Evolutionary conservation across 2,888 invertebrate genomes (phyloP), one percentile per base, ranked within the genome.

Genomic region (Brachyopa scutellaris): DNA sequence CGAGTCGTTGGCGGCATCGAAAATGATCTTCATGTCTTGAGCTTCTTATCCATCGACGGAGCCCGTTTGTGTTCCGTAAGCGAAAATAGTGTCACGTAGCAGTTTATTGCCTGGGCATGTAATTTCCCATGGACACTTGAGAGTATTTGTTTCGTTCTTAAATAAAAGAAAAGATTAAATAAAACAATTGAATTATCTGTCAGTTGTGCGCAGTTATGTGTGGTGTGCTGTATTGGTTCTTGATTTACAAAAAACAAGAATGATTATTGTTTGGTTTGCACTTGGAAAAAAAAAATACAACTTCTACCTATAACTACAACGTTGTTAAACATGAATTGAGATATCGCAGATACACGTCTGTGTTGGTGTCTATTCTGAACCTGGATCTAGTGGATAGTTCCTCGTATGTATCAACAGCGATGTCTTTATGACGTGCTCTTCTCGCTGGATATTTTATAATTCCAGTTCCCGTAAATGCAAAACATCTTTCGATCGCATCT

Each of bases 71-170:
- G 53, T 62, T 70, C 72, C 57, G 66, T 51, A 72, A 64, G 11
- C 64, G 38, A 72, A 72, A 72, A 66, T 53, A 66, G 72, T 78
- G 72, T 78, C 78, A 78, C 78, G 72, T 78, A 57, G 78, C 64
- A 78, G 66, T 78, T 78, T 78, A 72, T 73, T 40, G 59, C 59
- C 31, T 51, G 57, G 33, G 59, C 57, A 51, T 78, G 64, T 66
- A 78, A 72, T 78, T 78, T 78, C 78, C 72, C 72, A 78, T 72
- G 42, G 5, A 47, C 64, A 66, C 64, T 78, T 51, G 59, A 42
- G 33, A 64, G 62, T 57, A 70, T 59, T 66, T 66, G 59, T 78
- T 62, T 66, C 17, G 29, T 61, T 42, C 31, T 45, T 7, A 49
- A 62, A 55, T 36, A 55, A 62, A 64, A 47, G 29, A 47, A 45